phyloP scores from a whole-genome alignment of 2,888 invertebrate genomes.

The Pachliopta kotzebuea region DNA sequence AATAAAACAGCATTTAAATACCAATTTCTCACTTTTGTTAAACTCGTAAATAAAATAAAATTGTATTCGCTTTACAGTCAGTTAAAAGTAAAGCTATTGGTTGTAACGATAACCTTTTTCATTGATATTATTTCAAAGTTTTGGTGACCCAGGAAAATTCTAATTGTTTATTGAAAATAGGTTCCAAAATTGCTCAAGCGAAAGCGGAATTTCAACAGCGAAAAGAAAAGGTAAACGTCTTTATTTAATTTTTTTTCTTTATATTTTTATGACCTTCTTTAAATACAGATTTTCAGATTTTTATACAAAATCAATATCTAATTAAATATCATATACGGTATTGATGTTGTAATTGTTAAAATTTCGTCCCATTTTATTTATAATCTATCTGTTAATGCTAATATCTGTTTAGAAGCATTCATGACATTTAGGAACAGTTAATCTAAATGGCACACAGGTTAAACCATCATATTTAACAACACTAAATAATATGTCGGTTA shows the following conservation, averaged over 20 bases:
- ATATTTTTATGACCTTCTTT: no score
- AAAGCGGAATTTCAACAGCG: not conserved
- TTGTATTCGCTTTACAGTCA: constrained; percentile 71
- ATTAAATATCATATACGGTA: constrained; percentile 70
- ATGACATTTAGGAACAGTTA: no score
- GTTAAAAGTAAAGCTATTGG: constrained; percentile 65
- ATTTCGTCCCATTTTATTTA: constrained; percentile 57
- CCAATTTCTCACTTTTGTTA: not conserved
- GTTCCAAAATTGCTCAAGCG: not conserved
- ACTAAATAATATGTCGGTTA: no score
- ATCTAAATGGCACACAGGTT: no score
- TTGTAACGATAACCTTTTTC: no score
- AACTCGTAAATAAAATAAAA: not conserved
- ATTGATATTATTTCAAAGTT: not conserved
- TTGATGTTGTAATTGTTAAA: constrained; percentile 69
- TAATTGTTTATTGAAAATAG: not conserved
- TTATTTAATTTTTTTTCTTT: not conserved
- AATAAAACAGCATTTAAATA: constrained; percentile 4
- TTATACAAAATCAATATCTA: constrained; percentile 67
- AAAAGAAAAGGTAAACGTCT: not conserved
- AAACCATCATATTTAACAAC: no score
- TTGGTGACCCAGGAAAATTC: not conserved
- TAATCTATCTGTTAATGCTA: no score
- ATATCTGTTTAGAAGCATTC: no score
- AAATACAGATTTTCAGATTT: no score